A percentile compares a stretch with the other conserved stretches of the same genome.
phyloP scores from a whole-genome alignment of 2,113 vertebrate species.

The Gambusia holbrooki region DNA sequence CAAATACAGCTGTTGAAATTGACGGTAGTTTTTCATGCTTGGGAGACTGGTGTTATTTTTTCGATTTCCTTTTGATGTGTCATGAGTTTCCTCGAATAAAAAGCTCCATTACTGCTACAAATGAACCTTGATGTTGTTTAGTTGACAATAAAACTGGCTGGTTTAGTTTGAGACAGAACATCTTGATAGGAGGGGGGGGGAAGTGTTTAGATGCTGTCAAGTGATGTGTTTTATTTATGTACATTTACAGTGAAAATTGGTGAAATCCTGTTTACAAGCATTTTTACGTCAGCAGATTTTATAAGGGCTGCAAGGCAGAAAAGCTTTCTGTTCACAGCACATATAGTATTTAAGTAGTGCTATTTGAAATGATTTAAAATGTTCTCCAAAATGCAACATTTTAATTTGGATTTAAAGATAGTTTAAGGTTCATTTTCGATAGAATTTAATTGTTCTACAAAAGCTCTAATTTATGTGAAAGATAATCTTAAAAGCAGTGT shows the following conservation, averaged over 20 bases:
- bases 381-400: neutral
- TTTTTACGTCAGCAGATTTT: neutral
- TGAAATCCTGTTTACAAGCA: neutral
- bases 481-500: neutral
- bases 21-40: neutral
- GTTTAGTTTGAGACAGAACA: neutral
- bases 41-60: neutral
- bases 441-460: neutral
- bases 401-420: neutral
- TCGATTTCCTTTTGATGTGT: neutral
- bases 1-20: neutral
- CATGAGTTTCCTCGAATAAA: neutral
- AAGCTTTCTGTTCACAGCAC: too few relatives aligned
- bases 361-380: neutral
- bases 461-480: neutral
- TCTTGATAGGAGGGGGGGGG: neutral
- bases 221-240: neutral
- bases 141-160: neutral
- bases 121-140: neutral
- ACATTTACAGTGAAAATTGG: neutral
- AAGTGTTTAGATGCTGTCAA: constrained; percentile 5
- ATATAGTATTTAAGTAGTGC: too few relatives aligned
- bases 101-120: neutral
- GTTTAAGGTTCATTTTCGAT: neutral
- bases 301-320: neutral